A percentile compares a stretch with the other conserved stretches of the same genome.
phyloP scores from a whole-genome alignment of 1,140 invertebrate genomes.

The Agraylea sexmaculata region DNA sequence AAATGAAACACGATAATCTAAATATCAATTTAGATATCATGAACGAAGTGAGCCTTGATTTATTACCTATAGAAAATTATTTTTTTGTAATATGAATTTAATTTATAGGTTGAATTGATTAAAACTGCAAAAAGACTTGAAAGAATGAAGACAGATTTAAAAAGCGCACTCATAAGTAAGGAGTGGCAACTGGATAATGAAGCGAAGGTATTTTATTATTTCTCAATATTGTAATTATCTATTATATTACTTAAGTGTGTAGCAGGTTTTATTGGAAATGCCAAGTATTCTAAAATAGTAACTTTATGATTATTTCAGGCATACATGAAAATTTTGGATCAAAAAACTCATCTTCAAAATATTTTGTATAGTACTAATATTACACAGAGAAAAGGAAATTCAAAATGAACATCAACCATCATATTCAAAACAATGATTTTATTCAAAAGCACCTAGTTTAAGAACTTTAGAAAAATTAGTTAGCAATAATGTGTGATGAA shows the following conservation, averaged over 20 bases:
- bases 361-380: slow-evolving; percentile 15
- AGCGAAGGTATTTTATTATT: slow-evolving; percentile 30
- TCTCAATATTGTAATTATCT: background rate
- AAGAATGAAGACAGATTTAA: slow-evolving; percentile 37
- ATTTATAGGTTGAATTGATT: slow-evolving; percentile 35
- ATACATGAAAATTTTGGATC: slow-evolving; percentile 19
- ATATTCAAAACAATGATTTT: too few relatives aligned
- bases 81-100: slow-evolving; percentile 3
- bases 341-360: slow-evolving; percentile 20
- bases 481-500: too few relatives aligned
- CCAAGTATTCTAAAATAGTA: background rate
- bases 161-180: slow-evolving; percentile 37
- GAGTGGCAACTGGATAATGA: slow-evolving; percentile 40
- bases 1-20: slow-evolving; percentile 38
- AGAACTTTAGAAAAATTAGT: too few relatives aligned
- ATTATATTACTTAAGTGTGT: background rate
- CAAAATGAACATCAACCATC: too few relatives aligned
- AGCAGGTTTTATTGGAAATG: background rate
- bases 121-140: slow-evolving; percentile 39
- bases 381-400: too few relatives aligned
- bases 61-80: slow-evolving; percentile 1
- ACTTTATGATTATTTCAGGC: slow-evolving; percentile 7
- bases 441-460: too few relatives aligned
- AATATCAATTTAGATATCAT: slow-evolving; percentile 40
- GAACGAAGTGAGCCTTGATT: slow-evolving; percentile 30